Percentiles rank a stretch among this genome's conserved stretches.
These are phyloP conservation scores for Malacosoma neustria DNA, from an alignment of 2,888 invertebrate genomes.

Conservation along the genomic window DNA sequence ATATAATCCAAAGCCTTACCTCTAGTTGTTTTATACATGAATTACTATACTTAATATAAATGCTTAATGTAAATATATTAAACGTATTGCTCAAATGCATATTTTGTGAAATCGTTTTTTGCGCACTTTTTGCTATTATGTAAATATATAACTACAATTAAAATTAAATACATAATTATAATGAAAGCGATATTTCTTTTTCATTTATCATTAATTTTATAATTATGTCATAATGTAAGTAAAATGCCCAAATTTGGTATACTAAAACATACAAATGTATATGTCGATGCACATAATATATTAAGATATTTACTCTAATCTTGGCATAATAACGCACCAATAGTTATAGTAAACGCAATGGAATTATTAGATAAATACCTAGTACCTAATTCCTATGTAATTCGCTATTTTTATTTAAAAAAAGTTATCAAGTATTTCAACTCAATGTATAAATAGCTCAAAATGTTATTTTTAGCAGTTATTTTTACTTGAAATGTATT, in stretches of 20 bases:
- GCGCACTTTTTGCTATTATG: conserved; percentile 71
- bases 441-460: too few species aligned
- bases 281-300: conserved; percentile 41
- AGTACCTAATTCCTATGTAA: too few species aligned
- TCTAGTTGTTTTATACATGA: conserved; percentile 1
- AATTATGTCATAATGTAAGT: conserved; percentile 35
- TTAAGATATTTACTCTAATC: conserved; percentile 36
- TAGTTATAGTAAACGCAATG: conserved; percentile 43
- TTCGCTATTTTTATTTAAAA: too few species aligned
- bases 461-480: too few species aligned
- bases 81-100: conserved; percentile 73
- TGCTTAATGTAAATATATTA: conserved; percentile 66
- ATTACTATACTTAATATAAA: conserved; percentile 23
- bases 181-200: conserved; percentile 46
- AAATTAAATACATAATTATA: conserved; percentile 24
- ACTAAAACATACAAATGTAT: conserved; percentile 53
- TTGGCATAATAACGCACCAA: conserved; percentile 42
- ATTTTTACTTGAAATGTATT: too few species aligned
- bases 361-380: background rate
- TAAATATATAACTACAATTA: conserved; percentile 51
- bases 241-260: conserved; percentile 64
- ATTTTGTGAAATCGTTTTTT: conserved; percentile 73
- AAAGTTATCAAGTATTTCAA: too few species aligned
- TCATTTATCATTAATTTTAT: conserved; percentile 25
- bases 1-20: background rate